Evolutionary conservation across 2,797 vertebrate species (phyloP).

Genomic region (Eupleurogrammus muticus): DNA sequence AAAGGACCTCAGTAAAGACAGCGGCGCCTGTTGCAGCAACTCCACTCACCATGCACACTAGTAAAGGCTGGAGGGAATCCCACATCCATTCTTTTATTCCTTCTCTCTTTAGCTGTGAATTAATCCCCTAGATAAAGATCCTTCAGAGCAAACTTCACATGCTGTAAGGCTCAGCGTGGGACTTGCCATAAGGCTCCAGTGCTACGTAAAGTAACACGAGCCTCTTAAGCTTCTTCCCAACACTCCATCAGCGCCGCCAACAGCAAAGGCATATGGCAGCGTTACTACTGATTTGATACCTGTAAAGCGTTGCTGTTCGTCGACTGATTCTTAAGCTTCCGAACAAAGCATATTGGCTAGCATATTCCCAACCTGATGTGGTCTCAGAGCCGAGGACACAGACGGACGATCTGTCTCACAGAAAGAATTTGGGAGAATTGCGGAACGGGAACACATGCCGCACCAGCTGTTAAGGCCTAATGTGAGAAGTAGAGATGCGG

Average conservation of each 20-base stretch:
- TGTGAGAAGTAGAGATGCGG: conserved; percentile 40
- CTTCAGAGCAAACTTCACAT: conserved; percentile 43
- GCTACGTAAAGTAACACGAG: conserved; percentile 34
- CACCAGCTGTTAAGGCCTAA: conserved; percentile 51
- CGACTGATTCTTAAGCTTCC: conserved; percentile 51
- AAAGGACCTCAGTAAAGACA: conserved; percentile 45
- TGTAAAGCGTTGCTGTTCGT: conserved; percentile 44
- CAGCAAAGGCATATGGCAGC: conserved; percentile 22
- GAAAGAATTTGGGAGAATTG: conserved; percentile 44
- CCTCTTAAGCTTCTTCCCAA: conserved; percentile 39
- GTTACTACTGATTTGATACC: conserved; percentile 52
- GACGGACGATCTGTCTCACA: conserved; percentile 7
- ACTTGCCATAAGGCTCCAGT: conserved; percentile 41
- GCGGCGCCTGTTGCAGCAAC: conserved; percentile 18
- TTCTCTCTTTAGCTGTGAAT: conserved; percentile 40
- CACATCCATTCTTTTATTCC: conserved; percentile 26
- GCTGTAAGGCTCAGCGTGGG: conserved; percentile 37
- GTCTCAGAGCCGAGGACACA: conserved; percentile 5
- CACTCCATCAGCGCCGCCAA: conserved; percentile 49
- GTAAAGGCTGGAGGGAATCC: conserved; percentile 51
- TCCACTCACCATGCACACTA: conserved; percentile 21
- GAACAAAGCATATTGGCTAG: conserved; percentile 49
- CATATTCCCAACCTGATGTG: conserved; percentile 8
- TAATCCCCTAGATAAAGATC: conserved; percentile 51
- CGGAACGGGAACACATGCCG: conserved; percentile 55